These are phyloP conservation scores for Dipodomys spectabilis DNA, from an alignment of 2,113 vertebrate genomes.

Conservation along the genomic window DNA sequence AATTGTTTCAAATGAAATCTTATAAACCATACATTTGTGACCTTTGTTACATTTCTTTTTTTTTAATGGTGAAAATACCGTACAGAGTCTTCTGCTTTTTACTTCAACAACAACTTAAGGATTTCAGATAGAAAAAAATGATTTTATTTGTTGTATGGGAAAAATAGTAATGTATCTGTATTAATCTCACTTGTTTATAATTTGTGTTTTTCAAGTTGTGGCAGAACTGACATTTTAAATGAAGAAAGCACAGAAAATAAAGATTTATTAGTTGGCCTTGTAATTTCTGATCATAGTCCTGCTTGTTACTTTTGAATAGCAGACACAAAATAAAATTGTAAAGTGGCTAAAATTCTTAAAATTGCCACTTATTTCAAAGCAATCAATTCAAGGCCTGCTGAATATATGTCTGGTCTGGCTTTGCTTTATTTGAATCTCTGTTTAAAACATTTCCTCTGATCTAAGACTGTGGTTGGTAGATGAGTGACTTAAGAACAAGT, in stretches of 20 bases:
- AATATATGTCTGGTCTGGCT: slow-evolving; percentile 50
- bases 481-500: slow-evolving; percentile 52
- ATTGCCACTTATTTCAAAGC: slow-evolving; percentile 55
- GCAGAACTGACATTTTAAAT: slow-evolving; percentile 56
- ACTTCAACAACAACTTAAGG: slow-evolving; percentile 37
- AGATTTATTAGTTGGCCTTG: slow-evolving; percentile 52
- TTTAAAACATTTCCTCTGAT: slow-evolving; percentile 45
- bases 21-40: neutral
- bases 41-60: slow-evolving; percentile 46
- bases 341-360: slow-evolving; percentile 49
- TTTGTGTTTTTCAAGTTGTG: slow-evolving; percentile 36
- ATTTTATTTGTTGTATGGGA: slow-evolving; percentile 42
- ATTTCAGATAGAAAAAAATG: slow-evolving; percentile 57
- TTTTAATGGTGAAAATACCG: too few species aligned
- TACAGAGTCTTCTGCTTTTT: neutral
- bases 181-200: slow-evolving; percentile 45
- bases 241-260: slow-evolving; percentile 61
- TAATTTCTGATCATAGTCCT: slow-evolving; percentile 1
- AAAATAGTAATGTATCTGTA: slow-evolving; percentile 12
- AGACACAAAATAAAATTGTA: slow-evolving; percentile 46
- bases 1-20: slow-evolving; percentile 52
- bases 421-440: slow-evolving; percentile 2
- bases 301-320: slow-evolving; percentile 59
- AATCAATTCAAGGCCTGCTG: slow-evolving; percentile 29
- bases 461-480: slow-evolving; percentile 8